Base-by-base conservation (phyloP, 2,797 vertebrate genomes). In the Acipenser oxyrinchus region DNA sequence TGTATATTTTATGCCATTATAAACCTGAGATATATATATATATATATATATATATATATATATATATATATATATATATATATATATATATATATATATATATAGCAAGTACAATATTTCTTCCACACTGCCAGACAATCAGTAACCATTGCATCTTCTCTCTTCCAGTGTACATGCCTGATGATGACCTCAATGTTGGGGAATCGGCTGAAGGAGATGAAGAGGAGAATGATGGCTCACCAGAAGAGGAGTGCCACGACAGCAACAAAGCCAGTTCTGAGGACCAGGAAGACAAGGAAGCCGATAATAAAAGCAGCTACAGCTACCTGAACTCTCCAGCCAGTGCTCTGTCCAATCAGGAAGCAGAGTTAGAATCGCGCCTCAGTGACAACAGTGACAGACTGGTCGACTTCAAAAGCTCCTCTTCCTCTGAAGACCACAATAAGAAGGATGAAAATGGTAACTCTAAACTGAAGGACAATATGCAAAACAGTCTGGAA, bases 321-420 rank as follows among this genome's bases (percentile, higher is more conserved):
- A 97, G 95, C 83, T 94, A 94, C 84, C 95, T 97, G 88, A 95
- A 96, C 83, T 98, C 97, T 60, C 97, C 97, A 37, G 83, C 90
- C 68, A 99, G 96, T 69, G 93, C 95, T 65, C 59, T 95, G 69
- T 98, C 96, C 77, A 96, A 94, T 78, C 97, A 96, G 79, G 97
- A 99, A 37, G 91, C 76, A 0, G 97, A 99, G 82, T 82, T 93
- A 1, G 97, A 99, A 67, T 99, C 97, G 0, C 89, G 91, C 7
- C 83, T 98, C 65, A 99, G 97, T 6, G 96, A 99, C 48, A 78
- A 85, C 71, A 99, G 97, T 0, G 97, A 98, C 80, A 90, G 93
- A 65, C 89, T 95, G 73, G 92, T 93, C 1, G 97, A 99, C 67
- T 85, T 93, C 82, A 98, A 96, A 86, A 92, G 82, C 59, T 70